These are phyloP conservation scores for Sciurus vulgaris DNA, from an alignment of 2,797 vertebrate genomes.

Conservation along the genomic window DNA sequence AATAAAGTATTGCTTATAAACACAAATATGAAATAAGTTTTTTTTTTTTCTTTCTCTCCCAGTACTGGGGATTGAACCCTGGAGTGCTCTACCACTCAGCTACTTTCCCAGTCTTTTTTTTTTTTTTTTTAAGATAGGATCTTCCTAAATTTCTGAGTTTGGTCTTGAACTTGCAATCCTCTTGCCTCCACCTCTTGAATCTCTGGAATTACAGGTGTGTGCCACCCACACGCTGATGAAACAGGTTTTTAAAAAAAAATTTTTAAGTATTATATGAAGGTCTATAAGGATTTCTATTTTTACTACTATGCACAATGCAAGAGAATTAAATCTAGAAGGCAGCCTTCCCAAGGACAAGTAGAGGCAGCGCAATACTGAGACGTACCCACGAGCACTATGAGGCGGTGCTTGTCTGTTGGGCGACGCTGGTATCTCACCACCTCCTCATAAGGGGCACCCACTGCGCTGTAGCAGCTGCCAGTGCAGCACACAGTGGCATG, in stretches of 20 bases:
- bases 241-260: too few species aligned
- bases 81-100: too few species aligned
- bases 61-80: neutral
- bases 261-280: neutral
- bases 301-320: neutral
- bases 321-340: neutral
- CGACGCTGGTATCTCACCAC: constrained; percentile 94
- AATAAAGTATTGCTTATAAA: constrained; percentile 29
- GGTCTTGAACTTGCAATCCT: too few species aligned
- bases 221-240: too few species aligned
- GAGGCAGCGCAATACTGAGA: neutral
- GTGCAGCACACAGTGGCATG: constrained; percentile 85
- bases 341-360: rapidly evolving
- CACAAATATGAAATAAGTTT: neutral
- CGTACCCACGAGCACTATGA: constrained; percentile 94
- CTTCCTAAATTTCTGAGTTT: too few species aligned
- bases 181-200: too few species aligned
- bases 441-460: constrained; percentile 93
- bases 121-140: too few species aligned
- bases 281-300: neutral
- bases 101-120: too few species aligned
- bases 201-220: too few species aligned
- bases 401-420: constrained; percentile 90
- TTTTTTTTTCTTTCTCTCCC: neutral
- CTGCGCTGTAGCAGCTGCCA: constrained; percentile 85